Percentiles rank a stretch among this genome's conserved stretches.
These are phyloP conservation scores for Nycteola revayana DNA, from an alignment of 2,888 invertebrate species.

Conservation along the genomic window DNA sequence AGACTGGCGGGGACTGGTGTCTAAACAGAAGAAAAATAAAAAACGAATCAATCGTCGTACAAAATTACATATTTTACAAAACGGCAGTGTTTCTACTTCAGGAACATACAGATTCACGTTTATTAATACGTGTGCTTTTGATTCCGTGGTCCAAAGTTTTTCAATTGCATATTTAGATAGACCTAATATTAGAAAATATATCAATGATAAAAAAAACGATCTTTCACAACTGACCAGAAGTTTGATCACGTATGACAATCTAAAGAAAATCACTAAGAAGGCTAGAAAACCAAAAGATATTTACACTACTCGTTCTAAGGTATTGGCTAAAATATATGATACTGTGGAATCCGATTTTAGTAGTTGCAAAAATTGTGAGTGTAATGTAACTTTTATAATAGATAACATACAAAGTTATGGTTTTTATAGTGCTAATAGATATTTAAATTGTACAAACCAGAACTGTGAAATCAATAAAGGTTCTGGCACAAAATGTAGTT, in stretches of 20 bases:
- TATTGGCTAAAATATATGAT: slow-evolving; percentile 13
- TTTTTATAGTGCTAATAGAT: slow-evolving; percentile 14
- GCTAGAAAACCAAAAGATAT: slow-evolving; percentile 14
- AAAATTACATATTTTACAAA: slow-evolving; percentile 9
- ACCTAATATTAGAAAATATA: slow-evolving; percentile 9
- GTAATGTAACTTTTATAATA: slow-evolving; percentile 16
- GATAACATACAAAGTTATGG: slow-evolving; percentile 15
- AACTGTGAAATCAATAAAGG: slow-evolving; percentile 11
- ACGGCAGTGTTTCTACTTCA: slow-evolving; percentile 7
- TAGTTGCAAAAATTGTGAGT: slow-evolving; percentile 15
- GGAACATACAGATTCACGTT: slow-evolving; percentile 7
- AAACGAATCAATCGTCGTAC: slow-evolving; percentile 10
- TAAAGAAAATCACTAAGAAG: slow-evolving; percentile 13
- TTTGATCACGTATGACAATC: slow-evolving; percentile 12
- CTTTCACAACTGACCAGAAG: slow-evolving; percentile 12
- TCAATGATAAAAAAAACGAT: slow-evolving; percentile 11
- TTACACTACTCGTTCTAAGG: slow-evolving; percentile 11
- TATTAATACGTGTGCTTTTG: slow-evolving; percentile 16
- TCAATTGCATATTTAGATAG: slow-evolving; percentile 15
- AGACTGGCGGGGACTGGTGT: slow-evolving; percentile 15
- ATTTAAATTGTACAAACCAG: slow-evolving; percentile 12
- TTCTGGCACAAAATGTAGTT: slow-evolving; percentile 12
- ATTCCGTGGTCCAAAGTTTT: slow-evolving; percentile 16
- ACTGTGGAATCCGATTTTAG: slow-evolving; percentile 13
- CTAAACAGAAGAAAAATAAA: slow-evolving; percentile 14